Evolutionary conservation across 92 coral and sea anemone species (phyloP).

Genomic region (Porites cylindrica): DNA sequence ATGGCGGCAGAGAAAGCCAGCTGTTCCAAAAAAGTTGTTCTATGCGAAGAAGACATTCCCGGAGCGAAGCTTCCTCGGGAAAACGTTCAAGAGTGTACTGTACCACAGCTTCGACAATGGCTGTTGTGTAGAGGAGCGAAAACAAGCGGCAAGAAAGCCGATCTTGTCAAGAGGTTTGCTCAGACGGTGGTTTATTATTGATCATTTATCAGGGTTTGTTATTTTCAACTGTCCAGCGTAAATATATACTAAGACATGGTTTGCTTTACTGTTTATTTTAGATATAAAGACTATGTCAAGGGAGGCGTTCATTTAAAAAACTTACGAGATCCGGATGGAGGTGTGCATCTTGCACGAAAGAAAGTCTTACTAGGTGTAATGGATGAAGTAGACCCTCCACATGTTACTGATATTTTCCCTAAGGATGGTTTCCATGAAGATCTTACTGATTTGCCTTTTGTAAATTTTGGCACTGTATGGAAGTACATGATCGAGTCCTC

Average conservation of each 20-base stretch:
- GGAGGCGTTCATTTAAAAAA: slow-evolving; percentile 45
- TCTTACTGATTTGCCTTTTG: no score
- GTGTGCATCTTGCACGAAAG: slow-evolving; percentile 44
- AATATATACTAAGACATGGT: background rate
- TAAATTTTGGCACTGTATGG: slow-evolving; percentile 35
- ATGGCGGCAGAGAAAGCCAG: slow-evolving; percentile 33
- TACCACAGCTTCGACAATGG: slow-evolving; percentile 56
- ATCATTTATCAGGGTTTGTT: no score
- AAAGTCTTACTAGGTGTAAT: no score
- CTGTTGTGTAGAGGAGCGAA: slow-evolving; percentile 65
- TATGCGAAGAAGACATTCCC: slow-evolving; percentile 51
- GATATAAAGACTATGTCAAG: slow-evolving; percentile 48
- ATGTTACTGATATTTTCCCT: no score
- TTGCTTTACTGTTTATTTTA: background rate
- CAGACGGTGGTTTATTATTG: no score
- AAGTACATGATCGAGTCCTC: slow-evolving; percentile 67
- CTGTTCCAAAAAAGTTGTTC: background rate
- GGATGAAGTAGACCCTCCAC: no score
- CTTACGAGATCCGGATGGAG: slow-evolving; percentile 68
- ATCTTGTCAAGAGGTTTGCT: slow-evolving; percentile 35
- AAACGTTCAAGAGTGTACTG: slow-evolving; percentile 60
- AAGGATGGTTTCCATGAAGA: no score
- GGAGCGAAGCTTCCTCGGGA: slow-evolving; percentile 59
- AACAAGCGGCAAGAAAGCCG: slow-evolving; percentile 54
- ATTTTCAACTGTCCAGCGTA: no score